Conservation (phyloP, 2,113 vertebrate genomes). For the Rhineura floridana region DNA sequence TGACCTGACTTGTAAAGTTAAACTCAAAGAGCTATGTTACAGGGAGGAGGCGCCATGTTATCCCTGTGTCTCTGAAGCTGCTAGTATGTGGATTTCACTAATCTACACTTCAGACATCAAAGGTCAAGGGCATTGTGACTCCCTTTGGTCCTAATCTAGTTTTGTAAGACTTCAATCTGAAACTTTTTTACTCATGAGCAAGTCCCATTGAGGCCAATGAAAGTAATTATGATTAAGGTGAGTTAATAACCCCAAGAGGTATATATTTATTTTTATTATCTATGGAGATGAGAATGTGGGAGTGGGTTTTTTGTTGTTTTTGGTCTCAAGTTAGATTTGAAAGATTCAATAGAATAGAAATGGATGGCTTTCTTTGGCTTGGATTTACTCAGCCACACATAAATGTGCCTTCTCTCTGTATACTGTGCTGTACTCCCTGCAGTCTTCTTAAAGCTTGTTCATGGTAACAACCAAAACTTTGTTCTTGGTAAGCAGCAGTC, state of each 20-base stretch:
- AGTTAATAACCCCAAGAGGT: constrained; percentile 24
- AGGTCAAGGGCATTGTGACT: constrained; percentile 58
- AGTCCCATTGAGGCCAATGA: not conserved
- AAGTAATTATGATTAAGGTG: not conserved
- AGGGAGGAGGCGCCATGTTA: constrained; percentile 36
- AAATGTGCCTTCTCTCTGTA: not conserved
- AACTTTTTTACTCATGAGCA: constrained; percentile 7
- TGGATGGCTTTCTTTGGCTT: not conserved
- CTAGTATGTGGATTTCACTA: constrained; percentile 65
- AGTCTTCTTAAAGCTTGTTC: constrained; percentile 22
- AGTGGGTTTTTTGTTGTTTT: not conserved
- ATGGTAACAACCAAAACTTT: constrained; percentile 28
- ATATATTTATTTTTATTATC: constrained; percentile 37
- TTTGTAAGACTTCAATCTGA: constrained; percentile 43
- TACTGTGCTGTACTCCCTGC: not conserved
- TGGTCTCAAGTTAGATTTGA: constrained; percentile 20
- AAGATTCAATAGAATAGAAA: not conserved
- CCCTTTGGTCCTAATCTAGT: constrained; percentile 64
- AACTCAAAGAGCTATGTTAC: constrained; percentile 60
- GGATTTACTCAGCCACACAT: not conserved
- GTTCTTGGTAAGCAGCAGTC: constrained; percentile 17
- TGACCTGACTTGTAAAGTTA: constrained; percentile 57
- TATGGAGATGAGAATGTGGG: not conserved
- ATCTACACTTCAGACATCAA: constrained; percentile 69
- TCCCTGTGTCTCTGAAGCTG: constrained; percentile 51